Evolutionary conservation across 2,888 invertebrate genomes (phyloP).

Genomic region (Cerceris ruficornis): DNA sequence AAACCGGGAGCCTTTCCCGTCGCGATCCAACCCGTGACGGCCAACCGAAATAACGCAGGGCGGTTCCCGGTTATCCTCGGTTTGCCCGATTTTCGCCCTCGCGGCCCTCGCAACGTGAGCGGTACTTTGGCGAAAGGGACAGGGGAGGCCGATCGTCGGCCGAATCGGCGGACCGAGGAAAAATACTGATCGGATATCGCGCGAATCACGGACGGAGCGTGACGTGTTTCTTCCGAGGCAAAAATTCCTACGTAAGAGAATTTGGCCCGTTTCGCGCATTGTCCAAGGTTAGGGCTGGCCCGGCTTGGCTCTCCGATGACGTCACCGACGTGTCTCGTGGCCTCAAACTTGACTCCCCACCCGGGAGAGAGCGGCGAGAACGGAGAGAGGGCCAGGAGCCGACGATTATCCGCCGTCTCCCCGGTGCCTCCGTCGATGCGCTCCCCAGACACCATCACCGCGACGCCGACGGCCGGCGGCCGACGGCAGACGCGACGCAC

Average conservation of each 20-base stretch:
- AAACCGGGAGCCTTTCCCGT: not conserved
- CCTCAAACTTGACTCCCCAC: constrained; percentile 76
- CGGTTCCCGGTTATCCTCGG: too few relatives aligned
- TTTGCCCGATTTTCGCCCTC: too few relatives aligned
- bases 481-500: too few relatives aligned
- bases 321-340: constrained; percentile 77
- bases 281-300: constrained; percentile 76
- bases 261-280: constrained; percentile 69
- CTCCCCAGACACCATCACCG: not conserved
- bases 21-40: not conserved
- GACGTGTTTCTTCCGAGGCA: constrained; percentile 1
- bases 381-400: constrained; percentile 16
- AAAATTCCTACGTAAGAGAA: constrained; percentile 48
- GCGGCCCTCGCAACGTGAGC: too few relatives aligned
- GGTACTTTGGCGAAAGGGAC: too few relatives aligned
- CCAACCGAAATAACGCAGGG: too few relatives aligned
- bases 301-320: constrained; percentile 66
- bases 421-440: constrained; percentile 23
- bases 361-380: constrained; percentile 21
- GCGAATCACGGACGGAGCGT: too few relatives aligned
- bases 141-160: too few relatives aligned
- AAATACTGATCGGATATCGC: not conserved
- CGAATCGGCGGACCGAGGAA: not conserved
- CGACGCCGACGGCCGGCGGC: too few relatives aligned
- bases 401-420: constrained; percentile 29